These are phyloP conservation scores for Acleris literana DNA, from an alignment of 2,888 invertebrate species.

Conservation along the genomic window DNA sequence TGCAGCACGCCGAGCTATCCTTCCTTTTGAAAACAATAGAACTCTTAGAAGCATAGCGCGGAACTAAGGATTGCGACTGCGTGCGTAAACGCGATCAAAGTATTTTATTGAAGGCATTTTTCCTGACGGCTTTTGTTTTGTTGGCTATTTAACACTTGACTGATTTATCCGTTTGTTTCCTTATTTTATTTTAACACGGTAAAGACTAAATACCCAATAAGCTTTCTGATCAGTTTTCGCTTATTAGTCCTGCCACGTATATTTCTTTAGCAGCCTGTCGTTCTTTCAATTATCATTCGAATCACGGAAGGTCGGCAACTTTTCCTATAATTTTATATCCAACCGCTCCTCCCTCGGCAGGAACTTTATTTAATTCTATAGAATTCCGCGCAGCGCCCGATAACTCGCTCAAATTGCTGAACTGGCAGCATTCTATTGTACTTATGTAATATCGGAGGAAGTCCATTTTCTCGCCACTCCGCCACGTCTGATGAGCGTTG, in stretches of 20 bases:
- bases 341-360: constrained; percentile 44
- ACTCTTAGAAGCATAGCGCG: constrained; percentile 13
- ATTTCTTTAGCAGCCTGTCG: constrained; percentile 30
- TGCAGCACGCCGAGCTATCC: constrained; percentile 54
- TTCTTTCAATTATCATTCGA: constrained; percentile 43
- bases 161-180: not conserved
- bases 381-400: constrained; percentile 52
- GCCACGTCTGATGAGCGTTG: constrained; percentile 44
- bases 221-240: not conserved
- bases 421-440: constrained; percentile 56
- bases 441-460: constrained; percentile 62
- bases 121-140: constrained; percentile 6
- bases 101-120: constrained; percentile 27
- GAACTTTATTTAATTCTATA: constrained; percentile 61
- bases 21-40: constrained; percentile 45
- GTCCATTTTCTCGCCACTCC: constrained; percentile 62
- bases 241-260: constrained; percentile 27
- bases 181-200: not conserved
- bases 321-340: constrained; percentile 51
- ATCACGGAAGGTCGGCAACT: constrained; percentile 46
- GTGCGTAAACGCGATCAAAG: constrained; percentile 8
- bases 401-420: constrained; percentile 65
- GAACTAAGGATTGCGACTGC: constrained; percentile 5
- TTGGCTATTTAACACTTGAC: constrained; percentile 11
- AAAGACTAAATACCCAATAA: constrained; percentile 1